phyloP scores from a whole-genome alignment of 1,140 invertebrate species.

The Oryzaephilus surinamensis region DNA sequence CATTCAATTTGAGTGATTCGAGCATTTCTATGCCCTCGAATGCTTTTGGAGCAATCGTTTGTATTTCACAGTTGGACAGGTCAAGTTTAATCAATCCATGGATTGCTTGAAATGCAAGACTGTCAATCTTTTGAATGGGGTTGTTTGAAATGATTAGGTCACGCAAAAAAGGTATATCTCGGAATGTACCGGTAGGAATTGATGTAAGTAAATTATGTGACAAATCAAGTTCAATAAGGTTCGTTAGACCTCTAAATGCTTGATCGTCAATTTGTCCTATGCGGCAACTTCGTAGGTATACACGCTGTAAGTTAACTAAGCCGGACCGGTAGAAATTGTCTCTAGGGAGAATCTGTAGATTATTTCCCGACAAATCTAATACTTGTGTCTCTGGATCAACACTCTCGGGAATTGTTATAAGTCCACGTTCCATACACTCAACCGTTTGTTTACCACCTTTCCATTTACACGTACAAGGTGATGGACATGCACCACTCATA shows the following conservation, averaged over 20 bases:
- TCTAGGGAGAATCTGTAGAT: conserved; percentile 66
- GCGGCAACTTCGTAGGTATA: conserved; percentile 70
- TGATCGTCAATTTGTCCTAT: conserved; percentile 74
- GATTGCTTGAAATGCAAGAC: conserved; percentile 62
- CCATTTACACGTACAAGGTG: conserved; percentile 82
- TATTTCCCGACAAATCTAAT: conserved; percentile 76
- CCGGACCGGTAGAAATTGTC: conserved; percentile 70
- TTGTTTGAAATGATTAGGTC: conserved; percentile 71
- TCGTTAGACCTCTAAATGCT: conserved; percentile 73
- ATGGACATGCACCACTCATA: conserved; percentile 50
- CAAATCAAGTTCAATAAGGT: conserved; percentile 79
- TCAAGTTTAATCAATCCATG: conserved; percentile 73
- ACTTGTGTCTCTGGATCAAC: conserved; percentile 83
- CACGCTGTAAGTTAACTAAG: conserved; percentile 74
- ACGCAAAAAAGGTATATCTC: conserved; percentile 64
- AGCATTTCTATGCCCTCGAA: conserved; percentile 67
- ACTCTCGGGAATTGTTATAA: conserved; percentile 70
- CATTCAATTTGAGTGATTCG: conserved; percentile 71
- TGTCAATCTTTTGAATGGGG: conserved; percentile 66
- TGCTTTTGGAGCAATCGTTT: conserved; percentile 61
- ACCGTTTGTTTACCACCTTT: conserved; percentile 84
- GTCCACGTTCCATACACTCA: conserved; percentile 69
- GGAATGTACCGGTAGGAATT: conserved; percentile 67
- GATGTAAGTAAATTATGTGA: conserved; percentile 68
- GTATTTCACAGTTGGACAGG: conserved; percentile 68